Conservation (phyloP, 92 coral and sea anemone genomes). For the Pocillopora meandrina region DNA sequence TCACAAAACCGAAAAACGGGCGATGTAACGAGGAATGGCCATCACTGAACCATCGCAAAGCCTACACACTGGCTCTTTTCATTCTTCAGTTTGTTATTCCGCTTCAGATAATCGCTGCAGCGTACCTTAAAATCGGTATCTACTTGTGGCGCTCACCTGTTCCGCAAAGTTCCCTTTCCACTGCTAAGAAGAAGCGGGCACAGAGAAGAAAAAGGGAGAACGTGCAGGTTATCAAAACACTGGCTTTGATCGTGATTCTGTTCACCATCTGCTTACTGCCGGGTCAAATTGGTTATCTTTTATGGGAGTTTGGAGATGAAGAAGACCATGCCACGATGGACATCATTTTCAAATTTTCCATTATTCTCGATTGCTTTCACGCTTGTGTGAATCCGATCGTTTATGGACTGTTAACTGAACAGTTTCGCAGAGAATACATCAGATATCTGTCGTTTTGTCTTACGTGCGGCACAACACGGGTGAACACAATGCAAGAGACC, state of each 20-base stretch:
- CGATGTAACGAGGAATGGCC: slow-evolving; percentile 68
- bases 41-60: slow-evolving; percentile 40
- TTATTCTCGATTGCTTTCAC: slow-evolving; percentile 70
- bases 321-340: slow-evolving; percentile 6
- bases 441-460: slow-evolving; percentile 29
- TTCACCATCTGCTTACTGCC: slow-evolving; percentile 78
- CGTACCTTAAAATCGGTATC: slow-evolving; percentile 65
- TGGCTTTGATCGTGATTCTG: slow-evolving; percentile 68
- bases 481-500: neutral
- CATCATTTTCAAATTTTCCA: slow-evolving; percentile 49
- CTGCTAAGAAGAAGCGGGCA: slow-evolving; percentile 1
- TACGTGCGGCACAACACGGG: slow-evolving; percentile 6
- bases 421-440: slow-evolving; percentile 72
- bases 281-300: slow-evolving; percentile 81
- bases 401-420: slow-evolving; percentile 77
- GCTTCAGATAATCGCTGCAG: slow-evolving; percentile 58
- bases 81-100: slow-evolving; percentile 74
- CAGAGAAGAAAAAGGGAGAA: slow-evolving; percentile 63
- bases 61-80: slow-evolving; percentile 66
- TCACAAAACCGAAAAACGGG: slow-evolving; percentile 19
- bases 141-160: slow-evolving; percentile 43
- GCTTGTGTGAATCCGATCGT: slow-evolving; percentile 79
- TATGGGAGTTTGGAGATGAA: slow-evolving; percentile 64
- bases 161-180: slow-evolving; percentile 48
- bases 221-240: slow-evolving; percentile 70